Percentiles rank a stretch among this genome's conserved stretches.
These are phyloP conservation scores for Junco hyemalis DNA, from an alignment of 2,113 vertebrate species.

Conservation along the genomic window DNA sequence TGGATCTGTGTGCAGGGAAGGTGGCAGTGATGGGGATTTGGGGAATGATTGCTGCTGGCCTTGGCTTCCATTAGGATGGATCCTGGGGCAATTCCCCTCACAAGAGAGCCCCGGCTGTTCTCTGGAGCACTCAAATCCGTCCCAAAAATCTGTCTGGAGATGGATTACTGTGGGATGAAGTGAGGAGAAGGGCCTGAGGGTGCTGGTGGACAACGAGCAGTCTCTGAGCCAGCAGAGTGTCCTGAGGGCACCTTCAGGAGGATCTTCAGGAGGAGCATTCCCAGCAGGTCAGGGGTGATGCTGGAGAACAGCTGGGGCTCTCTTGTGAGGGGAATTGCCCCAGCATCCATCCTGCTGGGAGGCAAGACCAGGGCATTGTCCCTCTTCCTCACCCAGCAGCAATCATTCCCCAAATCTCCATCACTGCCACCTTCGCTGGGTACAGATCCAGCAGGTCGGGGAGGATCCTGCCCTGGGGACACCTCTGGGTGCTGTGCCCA, in stretches of 20 bases:
- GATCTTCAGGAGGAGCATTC: background rate
- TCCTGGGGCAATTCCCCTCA: background rate
- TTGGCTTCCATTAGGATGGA: background rate
- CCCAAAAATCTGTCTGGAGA: background rate
- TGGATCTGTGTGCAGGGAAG: background rate
- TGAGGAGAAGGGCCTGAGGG: background rate
- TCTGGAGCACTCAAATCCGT: background rate
- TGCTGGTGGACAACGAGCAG: background rate
- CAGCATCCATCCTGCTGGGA: background rate
- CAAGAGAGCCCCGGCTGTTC: background rate
- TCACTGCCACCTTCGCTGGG: background rate
- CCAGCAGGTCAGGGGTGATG: background rate
- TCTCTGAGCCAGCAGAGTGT: background rate
- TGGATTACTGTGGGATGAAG: background rate
- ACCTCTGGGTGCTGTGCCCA: background rate
- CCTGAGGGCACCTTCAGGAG: background rate
- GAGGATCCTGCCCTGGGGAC: background rate
- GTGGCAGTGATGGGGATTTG: background rate
- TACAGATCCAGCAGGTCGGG: background rate
- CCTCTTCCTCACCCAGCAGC: background rate
- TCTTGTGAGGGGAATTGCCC: background rate
- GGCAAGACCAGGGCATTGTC: rapidly evolving
- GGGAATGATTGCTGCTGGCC: background rate
- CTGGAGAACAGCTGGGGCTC: background rate
- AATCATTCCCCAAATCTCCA: background rate